Evolutionary conservation across 2,797 vertebrate genomes (phyloP).

Genomic region (Ptychadena robeensis): DNA sequence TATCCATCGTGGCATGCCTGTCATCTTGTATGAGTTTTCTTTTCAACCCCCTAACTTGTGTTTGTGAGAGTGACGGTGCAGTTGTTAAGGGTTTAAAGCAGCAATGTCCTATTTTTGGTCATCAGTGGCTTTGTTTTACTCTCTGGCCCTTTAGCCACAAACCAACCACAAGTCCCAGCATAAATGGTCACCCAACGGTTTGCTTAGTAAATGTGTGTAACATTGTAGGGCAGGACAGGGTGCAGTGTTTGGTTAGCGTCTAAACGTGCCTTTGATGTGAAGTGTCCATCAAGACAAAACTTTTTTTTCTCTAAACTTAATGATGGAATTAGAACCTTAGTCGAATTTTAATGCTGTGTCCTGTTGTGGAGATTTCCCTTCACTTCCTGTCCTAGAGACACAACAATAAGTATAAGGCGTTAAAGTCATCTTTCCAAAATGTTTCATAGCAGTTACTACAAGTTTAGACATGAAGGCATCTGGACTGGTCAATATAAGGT

Average conservation of each 20-base stretch:
- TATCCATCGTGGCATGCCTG: constrained; percentile 32
- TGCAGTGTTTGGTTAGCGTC: background rate
- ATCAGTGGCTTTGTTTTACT: too few species aligned
- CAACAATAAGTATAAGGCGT: too few species aligned
- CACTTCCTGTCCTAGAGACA: too few species aligned
- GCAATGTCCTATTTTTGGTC: constrained; percentile 38
- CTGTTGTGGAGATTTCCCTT: too few species aligned
- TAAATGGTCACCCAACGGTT: background rate
- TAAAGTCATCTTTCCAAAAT: too few species aligned
- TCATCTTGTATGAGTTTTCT: background rate
- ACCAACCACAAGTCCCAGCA: background rate
- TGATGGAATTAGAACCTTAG: too few species aligned
- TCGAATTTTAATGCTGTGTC: too few species aligned
- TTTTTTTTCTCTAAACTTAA: too few species aligned
- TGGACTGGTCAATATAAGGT: too few species aligned
- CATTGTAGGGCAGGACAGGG: background rate
- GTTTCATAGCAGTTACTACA: too few species aligned
- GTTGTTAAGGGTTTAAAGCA: constrained; percentile 46
- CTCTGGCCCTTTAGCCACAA: background rate
- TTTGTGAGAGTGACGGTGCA: constrained; percentile 25
- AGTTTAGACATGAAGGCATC: too few species aligned
- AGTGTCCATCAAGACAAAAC: too few species aligned
- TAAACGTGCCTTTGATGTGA: background rate
- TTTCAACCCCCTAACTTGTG: background rate
- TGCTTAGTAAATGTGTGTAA: background rate